phyloP scores from a whole-genome alignment of 2,113 vertebrate genomes.

The Poeciliopsis retropinna region DNA sequence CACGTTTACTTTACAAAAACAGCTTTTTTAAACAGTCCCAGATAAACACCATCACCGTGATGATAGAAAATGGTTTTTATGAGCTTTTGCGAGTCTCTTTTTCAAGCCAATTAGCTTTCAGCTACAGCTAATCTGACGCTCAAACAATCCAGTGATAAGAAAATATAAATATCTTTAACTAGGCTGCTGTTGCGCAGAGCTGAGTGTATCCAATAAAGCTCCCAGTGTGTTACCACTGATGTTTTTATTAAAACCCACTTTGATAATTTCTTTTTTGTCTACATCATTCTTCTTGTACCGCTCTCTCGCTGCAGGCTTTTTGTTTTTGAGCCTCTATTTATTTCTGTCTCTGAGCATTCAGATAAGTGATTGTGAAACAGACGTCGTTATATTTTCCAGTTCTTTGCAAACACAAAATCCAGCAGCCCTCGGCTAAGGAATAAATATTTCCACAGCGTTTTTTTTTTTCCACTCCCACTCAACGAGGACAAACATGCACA shows the following conservation, averaged over 20 bases:
- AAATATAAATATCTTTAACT: slow-evolving; percentile 2
- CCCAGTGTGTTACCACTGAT: slow-evolving; percentile 10
- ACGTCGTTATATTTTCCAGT: slow-evolving; percentile 36
- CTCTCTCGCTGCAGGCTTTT: slow-evolving; percentile 10
- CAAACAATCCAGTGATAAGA: neutral
- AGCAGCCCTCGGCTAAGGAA: slow-evolving; percentile 35
- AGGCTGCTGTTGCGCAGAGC: slow-evolving; percentile 6
- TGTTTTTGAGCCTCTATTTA: neutral
- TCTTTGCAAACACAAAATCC: slow-evolving; percentile 43
- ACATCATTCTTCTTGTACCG: slow-evolving; percentile 9
- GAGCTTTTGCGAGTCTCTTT: slow-evolving; percentile 2
- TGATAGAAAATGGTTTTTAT: neutral
- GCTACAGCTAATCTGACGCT: too few species aligned
- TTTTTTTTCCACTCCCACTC: slow-evolving; percentile 13
- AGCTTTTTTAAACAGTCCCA: neutral
- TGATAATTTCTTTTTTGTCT: slow-evolving; percentile 18
- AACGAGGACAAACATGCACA: slow-evolving; percentile 7
- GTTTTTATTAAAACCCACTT: slow-evolving; percentile 23
- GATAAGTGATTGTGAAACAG: slow-evolving; percentile 52
- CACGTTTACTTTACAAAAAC: neutral
- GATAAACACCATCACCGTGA: neutral
- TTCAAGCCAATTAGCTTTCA: neutral
- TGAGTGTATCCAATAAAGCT: slow-evolving; percentile 25
- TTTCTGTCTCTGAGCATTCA: slow-evolving; percentile 23
- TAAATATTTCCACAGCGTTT: slow-evolving; percentile 38